A percentile compares a stretch with the other conserved stretches of the same genome.
Evolutionary conservation across 1,140 invertebrate species (phyloP).

Genomic region (Lucilia cuprina): DNA sequence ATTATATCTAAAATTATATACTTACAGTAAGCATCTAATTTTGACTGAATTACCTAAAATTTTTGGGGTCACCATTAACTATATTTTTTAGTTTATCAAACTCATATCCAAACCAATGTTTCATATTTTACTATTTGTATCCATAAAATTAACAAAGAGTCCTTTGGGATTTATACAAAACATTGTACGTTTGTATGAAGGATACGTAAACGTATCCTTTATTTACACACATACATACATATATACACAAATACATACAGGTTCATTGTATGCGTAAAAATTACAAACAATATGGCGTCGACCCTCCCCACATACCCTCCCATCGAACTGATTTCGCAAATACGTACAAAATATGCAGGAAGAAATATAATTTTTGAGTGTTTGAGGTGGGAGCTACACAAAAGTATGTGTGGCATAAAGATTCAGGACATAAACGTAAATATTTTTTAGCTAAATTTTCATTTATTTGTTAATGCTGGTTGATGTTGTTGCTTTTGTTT

Average conservation of each 20-base stretch:
- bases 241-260: background rate
- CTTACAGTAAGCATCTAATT: too few species aligned
- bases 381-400: too few species aligned
- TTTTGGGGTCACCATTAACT: too few species aligned
- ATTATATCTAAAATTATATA: too few species aligned
- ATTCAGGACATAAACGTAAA: background rate
- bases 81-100: too few species aligned
- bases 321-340: background rate
- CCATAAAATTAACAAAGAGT: constrained; percentile 18
- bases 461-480: background rate
- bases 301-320: background rate
- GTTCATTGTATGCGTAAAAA: background rate
- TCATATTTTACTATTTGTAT: too few species aligned
- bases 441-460: background rate
- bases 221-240: too few species aligned
- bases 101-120: too few species aligned
- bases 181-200: background rate
- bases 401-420: too few species aligned
- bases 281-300: constrained; percentile 1
- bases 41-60: too few species aligned
- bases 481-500: background rate
- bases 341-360: background rate
- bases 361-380: too few species aligned
- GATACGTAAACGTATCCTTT: background rate
- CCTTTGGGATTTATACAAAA: constrained; percentile 25